phyloP scores from a whole-genome alignment of 2,797 vertebrate species.

The Brachyalestes nurse region DNA sequence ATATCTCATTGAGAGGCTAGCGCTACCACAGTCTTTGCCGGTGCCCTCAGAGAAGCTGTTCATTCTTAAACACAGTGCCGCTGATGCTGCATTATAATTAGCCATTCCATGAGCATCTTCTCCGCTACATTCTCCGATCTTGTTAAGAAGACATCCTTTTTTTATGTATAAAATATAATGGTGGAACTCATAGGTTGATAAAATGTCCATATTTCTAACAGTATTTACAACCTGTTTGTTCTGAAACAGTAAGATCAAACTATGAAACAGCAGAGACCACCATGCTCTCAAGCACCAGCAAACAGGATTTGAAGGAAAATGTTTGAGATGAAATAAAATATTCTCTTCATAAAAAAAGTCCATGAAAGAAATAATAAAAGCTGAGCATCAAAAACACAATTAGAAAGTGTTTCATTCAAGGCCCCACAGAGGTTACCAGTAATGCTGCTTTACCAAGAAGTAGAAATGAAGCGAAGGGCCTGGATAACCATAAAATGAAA shows the following conservation, averaged over 20 bases:
- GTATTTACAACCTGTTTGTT: constrained; percentile 39
- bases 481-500: not conserved
- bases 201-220: not conserved
- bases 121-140: not conserved
- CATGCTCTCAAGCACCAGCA: constrained; percentile 29
- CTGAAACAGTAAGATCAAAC: constrained; percentile 20
- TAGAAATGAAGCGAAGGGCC: not conserved
- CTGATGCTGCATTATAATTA: constrained; percentile 25
- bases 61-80: constrained; percentile 29
- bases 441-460: not conserved
- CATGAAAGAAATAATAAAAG: constrained; percentile 2
- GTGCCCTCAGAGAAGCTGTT: constrained; percentile 32
- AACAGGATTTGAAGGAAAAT: constrained; percentile 36
- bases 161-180: constrained; percentile 2
- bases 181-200: not conserved
- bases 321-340: not conserved
- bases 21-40: constrained; percentile 25
- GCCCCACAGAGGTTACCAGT: not conserved
- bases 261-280: constrained; percentile 7
- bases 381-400: not conserved
- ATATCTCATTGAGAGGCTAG: constrained; percentile 50
- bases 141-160: not conserved
- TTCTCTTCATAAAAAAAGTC: not conserved
- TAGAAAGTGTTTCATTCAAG: not conserved
- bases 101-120: not conserved